Percentiles rank a stretch among this genome's conserved stretches.
Conservation (phyloP, 2,797 vertebrate genomes). For the Poliocrania exsul region DNA sequence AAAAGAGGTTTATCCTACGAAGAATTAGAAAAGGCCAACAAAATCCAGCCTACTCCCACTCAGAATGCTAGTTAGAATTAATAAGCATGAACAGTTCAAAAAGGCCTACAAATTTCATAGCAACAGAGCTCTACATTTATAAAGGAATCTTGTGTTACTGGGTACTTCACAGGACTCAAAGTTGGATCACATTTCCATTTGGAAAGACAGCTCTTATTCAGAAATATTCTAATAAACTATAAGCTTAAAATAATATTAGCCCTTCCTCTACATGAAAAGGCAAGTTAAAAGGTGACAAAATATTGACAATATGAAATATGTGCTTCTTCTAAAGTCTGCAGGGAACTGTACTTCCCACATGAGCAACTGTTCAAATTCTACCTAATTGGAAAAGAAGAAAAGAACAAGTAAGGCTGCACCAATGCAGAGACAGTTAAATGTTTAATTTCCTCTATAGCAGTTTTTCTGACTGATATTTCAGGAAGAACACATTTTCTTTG, state of each 20-base stretch:
- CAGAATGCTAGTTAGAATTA: neutral
- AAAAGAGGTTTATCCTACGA: neutral
- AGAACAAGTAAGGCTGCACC: neutral
- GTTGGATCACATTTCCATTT: neutral
- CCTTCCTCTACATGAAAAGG: neutral
- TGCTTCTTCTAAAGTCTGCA: neutral
- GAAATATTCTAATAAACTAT: neutral
- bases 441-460: neutral
- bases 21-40: neutral
- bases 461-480: conserved; percentile 6
- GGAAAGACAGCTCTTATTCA: neutral
- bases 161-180: neutral
- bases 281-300: neutral
- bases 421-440: neutral
- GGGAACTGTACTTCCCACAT: neutral
- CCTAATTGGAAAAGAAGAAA: neutral
- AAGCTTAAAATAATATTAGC: neutral
- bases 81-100: neutral
- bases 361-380: neutral
- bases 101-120: neutral
- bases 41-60: neutral
- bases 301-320: neutral
- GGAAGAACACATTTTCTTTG: neutral
- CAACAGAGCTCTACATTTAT: neutral
- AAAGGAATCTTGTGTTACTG: neutral